Conservation (phyloP, 2,888 invertebrate species). For the Cantharis rufa region DNA sequence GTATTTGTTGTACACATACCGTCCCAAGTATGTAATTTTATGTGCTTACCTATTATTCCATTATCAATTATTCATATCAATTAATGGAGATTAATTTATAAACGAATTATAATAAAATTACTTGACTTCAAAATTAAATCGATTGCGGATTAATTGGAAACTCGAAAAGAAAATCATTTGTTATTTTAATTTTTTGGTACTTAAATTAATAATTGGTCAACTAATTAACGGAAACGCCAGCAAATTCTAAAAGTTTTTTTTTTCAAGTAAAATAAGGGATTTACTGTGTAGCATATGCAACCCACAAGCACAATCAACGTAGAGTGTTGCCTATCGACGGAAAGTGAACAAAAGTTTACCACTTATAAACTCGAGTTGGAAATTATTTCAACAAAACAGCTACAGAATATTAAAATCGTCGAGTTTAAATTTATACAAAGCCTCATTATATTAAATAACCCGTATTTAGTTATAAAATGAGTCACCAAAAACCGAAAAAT, state of each 20-base stretch:
- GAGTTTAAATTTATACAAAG: background rate
- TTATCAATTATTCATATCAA: constrained; percentile 8
- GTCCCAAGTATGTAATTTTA: constrained; percentile 21
- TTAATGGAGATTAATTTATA: constrained; percentile 4
- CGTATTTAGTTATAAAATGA: background rate
- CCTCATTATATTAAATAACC: background rate
- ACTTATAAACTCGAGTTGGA: background rate
- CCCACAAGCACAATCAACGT: background rate
- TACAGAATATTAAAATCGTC: background rate
- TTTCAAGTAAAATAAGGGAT: background rate
- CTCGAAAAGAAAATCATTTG: background rate
- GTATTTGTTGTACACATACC: constrained; percentile 25
- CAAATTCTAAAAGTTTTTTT: background rate
- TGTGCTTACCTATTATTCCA: constrained; percentile 6
- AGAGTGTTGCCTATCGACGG: background rate
- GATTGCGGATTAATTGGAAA: background rate
- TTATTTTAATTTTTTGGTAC: background rate
- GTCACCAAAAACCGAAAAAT: background rate
- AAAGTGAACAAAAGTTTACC: background rate
- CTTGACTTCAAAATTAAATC: background rate
- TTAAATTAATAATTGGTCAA: background rate
- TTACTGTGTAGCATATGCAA: background rate
- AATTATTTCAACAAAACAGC: background rate
- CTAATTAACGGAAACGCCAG: background rate
- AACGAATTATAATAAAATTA: background rate